Percentiles rank a stretch among this genome's conserved stretches.
phyloP scores from a whole-genome alignment of 2,113 vertebrate species.

The Carassius carassius region DNA sequence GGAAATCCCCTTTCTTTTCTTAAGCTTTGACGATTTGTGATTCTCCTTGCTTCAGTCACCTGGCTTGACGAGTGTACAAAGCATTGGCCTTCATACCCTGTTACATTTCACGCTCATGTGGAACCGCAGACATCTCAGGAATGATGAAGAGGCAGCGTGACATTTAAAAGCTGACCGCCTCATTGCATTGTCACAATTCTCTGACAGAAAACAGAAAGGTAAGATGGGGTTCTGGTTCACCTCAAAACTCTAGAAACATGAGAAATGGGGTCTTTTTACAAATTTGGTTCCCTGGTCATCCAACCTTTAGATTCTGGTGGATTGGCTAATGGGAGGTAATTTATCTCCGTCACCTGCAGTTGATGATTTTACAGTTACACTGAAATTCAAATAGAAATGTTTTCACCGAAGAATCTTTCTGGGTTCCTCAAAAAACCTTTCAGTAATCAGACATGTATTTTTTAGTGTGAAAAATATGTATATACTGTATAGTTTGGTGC shows the following conservation, averaged over 20 bases:
- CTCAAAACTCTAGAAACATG: neutral
- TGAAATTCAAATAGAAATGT: no score
- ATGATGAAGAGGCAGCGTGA: constrained; percentile 55
- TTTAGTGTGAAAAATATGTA: no score
- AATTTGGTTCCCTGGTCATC: neutral
- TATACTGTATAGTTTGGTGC: no score
- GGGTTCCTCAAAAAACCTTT: no score
- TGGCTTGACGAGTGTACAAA: constrained; percentile 31
- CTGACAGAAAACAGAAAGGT: constrained; percentile 22
- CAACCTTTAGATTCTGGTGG: neutral
- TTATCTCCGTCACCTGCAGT: neutral
- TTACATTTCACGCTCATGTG: constrained; percentile 55
- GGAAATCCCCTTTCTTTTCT: constrained; percentile 8
- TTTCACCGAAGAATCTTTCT: no score
- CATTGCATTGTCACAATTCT: constrained; percentile 16
- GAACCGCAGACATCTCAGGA: constrained; percentile 33
- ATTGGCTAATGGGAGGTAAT: neutral
- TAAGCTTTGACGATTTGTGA: constrained; percentile 8
- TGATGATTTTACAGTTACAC: neutral
- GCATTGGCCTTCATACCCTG: constrained; percentile 13
- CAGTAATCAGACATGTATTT: no score
- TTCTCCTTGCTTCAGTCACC: constrained; percentile 41
- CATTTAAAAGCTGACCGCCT: constrained; percentile 52
- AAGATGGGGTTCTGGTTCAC: neutral
- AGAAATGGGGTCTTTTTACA: neutral